phyloP scores from a whole-genome alignment of 2,113 vertebrate species.

The Origma solitaria region DNA sequence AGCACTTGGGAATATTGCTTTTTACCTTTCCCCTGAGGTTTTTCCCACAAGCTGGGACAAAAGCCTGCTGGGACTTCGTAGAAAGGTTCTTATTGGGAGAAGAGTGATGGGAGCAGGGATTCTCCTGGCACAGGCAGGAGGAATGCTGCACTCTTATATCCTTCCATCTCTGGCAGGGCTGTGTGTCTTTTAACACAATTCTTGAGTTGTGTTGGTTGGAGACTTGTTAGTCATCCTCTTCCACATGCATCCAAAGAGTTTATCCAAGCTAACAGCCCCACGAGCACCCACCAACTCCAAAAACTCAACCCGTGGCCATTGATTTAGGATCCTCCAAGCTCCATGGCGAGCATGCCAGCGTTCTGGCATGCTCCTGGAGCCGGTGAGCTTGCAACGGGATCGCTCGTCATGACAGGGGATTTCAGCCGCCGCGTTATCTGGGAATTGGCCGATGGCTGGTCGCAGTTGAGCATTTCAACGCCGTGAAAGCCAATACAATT shows the following conservation, averaged over 20 bases:
- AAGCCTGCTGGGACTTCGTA: background rate
- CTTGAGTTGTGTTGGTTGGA: rapidly evolving
- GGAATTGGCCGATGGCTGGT: conserved; percentile 76
- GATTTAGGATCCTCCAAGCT: background rate
- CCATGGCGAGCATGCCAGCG: background rate
- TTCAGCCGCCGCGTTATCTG: conserved; percentile 69
- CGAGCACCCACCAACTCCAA: rapidly evolving
- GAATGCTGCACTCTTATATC: rapidly evolving
- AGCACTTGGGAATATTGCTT: background rate
- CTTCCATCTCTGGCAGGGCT: background rate
- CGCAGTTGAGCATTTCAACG: conserved; percentile 76
- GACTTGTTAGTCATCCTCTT: background rate
- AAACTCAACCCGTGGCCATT: rapidly evolving
- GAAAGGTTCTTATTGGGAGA: background rate
- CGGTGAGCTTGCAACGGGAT: conserved; percentile 27
- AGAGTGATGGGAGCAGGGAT: background rate
- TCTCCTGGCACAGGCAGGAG: background rate
- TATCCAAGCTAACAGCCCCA: background rate
- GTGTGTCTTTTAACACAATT: rapidly evolving
- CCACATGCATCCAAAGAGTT: background rate
- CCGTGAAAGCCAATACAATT: conserved; percentile 80
- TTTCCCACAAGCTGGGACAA: background rate
- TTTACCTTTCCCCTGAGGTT: background rate
- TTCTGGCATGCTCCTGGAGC: background rate
- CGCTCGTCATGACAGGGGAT: conserved; percentile 72